Percentiles rank a stretch among this genome's conserved stretches.
These are phyloP conservation scores for Bagarius yarrelli DNA, from an alignment of 2,113 vertebrate genomes.

Conservation along the genomic window DNA sequence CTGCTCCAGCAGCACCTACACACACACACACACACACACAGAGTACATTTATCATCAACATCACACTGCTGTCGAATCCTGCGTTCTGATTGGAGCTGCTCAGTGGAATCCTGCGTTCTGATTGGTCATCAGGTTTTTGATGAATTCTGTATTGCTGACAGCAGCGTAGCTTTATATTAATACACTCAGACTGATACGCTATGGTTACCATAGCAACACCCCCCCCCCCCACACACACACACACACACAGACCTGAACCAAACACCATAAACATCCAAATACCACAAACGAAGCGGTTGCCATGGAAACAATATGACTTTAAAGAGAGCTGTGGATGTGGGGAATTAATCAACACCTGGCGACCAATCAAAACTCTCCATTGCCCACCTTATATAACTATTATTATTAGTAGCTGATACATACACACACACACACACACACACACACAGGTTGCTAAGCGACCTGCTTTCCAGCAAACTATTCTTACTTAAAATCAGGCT, in stretches of 20 bases:
- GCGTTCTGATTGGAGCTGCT: neutral
- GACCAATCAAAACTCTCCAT: neutral
- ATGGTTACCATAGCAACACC: neutral
- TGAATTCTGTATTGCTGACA: neutral
- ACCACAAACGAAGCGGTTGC: neutral
- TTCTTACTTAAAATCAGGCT: constrained; percentile 47
- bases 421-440: constrained; percentile 29
- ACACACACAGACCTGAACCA: neutral
- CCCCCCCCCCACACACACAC: neutral
- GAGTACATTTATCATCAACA: no score
- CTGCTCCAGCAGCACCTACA: constrained; percentile 81
- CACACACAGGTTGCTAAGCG: constrained; percentile 64
- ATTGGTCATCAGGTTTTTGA: neutral
- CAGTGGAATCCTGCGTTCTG: neutral
- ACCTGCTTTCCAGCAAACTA: constrained; percentile 54
- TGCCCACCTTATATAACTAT: neutral
- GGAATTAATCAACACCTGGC: neutral
- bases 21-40: no score
- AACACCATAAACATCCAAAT: no score
- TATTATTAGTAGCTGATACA: neutral
- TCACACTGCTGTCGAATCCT: neutral
- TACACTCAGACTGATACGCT: neutral
- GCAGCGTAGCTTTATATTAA: neutral
- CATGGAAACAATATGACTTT: neutral
- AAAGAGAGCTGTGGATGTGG: neutral